phyloP scores from a whole-genome alignment of 2,113 vertebrate genomes.

The Thomomys bottae region DNA sequence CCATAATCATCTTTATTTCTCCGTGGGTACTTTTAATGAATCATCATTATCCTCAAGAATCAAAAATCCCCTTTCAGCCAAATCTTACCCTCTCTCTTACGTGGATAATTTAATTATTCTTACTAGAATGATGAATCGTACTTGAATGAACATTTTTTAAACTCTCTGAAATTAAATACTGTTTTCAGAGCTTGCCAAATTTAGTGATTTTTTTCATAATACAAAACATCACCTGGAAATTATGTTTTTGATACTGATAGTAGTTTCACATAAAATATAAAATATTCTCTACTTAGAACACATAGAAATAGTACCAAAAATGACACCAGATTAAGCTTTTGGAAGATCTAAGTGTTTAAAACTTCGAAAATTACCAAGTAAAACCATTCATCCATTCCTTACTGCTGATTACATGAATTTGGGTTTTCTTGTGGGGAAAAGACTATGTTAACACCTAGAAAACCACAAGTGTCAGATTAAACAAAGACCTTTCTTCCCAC shows the following conservation, averaged over 20 bases:
- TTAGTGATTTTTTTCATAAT: not conserved
- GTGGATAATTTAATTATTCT: not conserved
- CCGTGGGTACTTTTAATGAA: not conserved
- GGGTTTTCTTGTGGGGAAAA: conserved; percentile 64
- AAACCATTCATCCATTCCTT: conserved; percentile 10
- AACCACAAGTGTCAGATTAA: conserved; percentile 77
- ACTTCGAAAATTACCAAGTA: conserved; percentile 1
- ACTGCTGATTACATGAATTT: conserved; percentile 57
- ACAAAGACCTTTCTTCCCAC: conserved; percentile 61
- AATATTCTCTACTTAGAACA: not conserved
- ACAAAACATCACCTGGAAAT: not conserved
- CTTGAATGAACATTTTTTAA: conserved; percentile 7
- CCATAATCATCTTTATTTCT: not conserved
- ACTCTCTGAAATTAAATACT: conserved; percentile 42
- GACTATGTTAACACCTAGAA: conserved; percentile 75
- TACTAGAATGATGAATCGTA: not conserved
- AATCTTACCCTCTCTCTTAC: not conserved
- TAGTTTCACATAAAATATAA: not conserved
- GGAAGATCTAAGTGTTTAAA: not conserved
- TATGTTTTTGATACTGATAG: not conserved
- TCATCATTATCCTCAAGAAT: conserved; percentile 27
- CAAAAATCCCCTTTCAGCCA: not conserved
- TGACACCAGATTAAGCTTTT: not conserved
- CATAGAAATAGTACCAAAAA: conserved; percentile 19
- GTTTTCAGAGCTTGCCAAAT: not conserved